Conservation (phyloP, 2,113 vertebrate species). For the Ceyx melanurus region DNA sequence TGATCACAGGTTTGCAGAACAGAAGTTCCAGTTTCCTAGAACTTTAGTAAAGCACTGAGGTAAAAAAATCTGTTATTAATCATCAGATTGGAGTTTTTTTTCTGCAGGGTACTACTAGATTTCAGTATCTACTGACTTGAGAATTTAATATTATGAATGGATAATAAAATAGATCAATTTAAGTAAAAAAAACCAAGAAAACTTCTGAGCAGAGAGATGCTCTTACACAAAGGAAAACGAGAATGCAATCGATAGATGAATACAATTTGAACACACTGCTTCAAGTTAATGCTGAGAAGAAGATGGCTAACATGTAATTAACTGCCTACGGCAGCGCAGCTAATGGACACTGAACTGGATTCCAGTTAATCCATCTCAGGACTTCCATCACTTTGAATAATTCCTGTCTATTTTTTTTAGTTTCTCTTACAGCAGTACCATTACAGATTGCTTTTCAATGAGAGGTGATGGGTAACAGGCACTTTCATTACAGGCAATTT, state of each 20-base stretch:
- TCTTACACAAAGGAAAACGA: slow-evolving; percentile 25
- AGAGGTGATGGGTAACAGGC: slow-evolving; percentile 48
- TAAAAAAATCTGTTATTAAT: neutral
- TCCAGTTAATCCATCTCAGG: slow-evolving; percentile 55
- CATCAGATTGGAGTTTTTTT: neutral
- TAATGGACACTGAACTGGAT: slow-evolving; percentile 41
- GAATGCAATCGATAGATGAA: neutral
- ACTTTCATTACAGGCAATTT: slow-evolving; percentile 29
- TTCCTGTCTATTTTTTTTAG: neutral
- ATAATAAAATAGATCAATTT: slow-evolving; percentile 2
- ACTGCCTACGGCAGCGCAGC: slow-evolving; percentile 42
- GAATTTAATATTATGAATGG: neutral
- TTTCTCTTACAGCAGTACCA: neutral
- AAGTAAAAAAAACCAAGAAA: slow-evolving; percentile 8
- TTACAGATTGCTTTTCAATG: neutral
- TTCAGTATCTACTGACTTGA: neutral
- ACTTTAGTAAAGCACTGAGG: neutral
- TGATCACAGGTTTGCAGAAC: neutral
- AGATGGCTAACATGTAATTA: slow-evolving; percentile 16
- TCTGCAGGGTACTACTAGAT: neutral
- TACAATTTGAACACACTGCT: neutral
- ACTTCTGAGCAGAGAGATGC: slow-evolving; percentile 1
- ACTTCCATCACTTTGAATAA: slow-evolving; percentile 50
- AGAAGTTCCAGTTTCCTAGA: neutral
- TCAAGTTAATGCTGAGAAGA: slow-evolving; percentile 19